phyloP scores from a whole-genome alignment of 2,113 vertebrate species.

The Scalopus aquaticus region DNA sequence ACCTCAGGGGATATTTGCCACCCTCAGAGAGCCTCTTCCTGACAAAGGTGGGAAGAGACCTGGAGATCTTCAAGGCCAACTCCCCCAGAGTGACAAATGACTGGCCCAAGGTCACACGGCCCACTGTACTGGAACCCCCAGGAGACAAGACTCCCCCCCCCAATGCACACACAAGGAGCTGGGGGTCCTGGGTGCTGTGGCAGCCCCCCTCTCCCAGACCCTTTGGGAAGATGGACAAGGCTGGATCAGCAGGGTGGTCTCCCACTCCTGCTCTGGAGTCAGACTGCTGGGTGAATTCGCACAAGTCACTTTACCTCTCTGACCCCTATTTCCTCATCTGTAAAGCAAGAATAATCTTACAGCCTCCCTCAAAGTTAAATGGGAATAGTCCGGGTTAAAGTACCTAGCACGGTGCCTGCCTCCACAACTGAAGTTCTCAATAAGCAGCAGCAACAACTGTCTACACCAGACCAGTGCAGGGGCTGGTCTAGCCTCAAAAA shows the following conservation, averaged over 20 bases:
- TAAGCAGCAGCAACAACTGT: not conserved
- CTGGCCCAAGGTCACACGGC: not conserved
- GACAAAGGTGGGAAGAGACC: constrained; percentile 16
- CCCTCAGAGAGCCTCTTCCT: not conserved
- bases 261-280: not conserved
- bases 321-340: not conserved
- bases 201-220: not conserved
- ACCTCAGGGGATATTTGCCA: constrained; percentile 48
- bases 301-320: not conserved
- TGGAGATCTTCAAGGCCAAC: not conserved
- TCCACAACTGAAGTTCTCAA: not conserved
- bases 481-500: constrained; percentile 17
- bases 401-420: not conserved
- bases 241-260: not conserved
- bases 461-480: not conserved
- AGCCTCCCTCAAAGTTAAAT: not conserved
- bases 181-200: not conserved
- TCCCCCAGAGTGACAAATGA: not conserved
- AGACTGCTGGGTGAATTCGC: not conserved
- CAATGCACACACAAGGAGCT: not conserved
- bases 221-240: not conserved
- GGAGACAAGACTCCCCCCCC: not conserved
- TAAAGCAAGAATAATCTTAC: constrained; percentile 16
- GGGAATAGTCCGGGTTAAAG: not conserved
- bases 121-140: not conserved